Percentiles rank a stretch among this genome's conserved stretches.
Evolutionary conservation across 2,797 vertebrate genomes (phyloP).

Genomic region (Chaetodon trifasciatus): DNA sequence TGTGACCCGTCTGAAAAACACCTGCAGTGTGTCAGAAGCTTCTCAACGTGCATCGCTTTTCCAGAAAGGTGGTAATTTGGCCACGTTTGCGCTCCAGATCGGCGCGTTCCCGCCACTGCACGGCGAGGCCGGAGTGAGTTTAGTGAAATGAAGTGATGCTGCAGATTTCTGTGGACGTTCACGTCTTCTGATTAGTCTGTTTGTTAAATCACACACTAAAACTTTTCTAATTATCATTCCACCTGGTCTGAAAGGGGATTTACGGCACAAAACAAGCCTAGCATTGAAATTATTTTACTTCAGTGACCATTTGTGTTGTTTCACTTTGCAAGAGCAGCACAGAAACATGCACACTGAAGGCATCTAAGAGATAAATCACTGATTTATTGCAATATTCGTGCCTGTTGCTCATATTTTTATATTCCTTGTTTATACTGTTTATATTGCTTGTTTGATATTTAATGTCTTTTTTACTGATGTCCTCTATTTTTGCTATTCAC

Average conservation of each 20-base stretch:
- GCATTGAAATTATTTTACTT: not conserved
- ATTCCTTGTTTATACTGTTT: too few relatives aligned
- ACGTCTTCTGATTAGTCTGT: not conserved
- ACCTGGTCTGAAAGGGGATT: not conserved
- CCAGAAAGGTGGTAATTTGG: not conserved
- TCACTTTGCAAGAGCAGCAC: not conserved
- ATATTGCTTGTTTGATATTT: too few relatives aligned
- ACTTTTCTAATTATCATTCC: not conserved
- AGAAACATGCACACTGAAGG: not conserved
- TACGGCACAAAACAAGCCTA: not conserved
- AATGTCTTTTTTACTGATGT: too few relatives aligned
- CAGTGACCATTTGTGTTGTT: not conserved
- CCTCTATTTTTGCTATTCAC: too few relatives aligned
- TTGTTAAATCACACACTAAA: not conserved
- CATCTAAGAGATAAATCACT: not conserved
- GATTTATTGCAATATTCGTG: too few relatives aligned
- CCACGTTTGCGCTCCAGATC: not conserved
- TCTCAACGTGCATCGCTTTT: not conserved
- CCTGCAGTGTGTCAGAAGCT: not conserved
- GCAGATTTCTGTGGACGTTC: not conserved
- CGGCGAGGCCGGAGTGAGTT: not conserved
- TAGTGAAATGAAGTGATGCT: not conserved
- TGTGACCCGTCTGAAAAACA: not conserved
- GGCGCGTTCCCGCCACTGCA: not conserved
- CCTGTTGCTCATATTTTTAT: too few relatives aligned